Evolutionary conservation across 2,113 vertebrate species (phyloP).

Genomic region (Trichechus manatus): DNA sequence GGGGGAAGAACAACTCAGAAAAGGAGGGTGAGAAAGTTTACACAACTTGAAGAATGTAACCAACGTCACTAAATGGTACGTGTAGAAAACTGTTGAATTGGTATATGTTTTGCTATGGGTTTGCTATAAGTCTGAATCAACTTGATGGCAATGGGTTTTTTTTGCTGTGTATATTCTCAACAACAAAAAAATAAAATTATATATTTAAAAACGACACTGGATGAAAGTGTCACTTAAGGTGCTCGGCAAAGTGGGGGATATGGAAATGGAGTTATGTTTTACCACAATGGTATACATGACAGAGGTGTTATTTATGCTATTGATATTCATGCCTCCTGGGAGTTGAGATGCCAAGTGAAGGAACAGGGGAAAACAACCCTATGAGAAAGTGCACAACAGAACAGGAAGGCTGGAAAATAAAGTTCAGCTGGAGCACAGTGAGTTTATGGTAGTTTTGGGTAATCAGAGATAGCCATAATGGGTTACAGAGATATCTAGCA

Average conservation of each 20-base stretch:
- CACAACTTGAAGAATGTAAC: background rate
- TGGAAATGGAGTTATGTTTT: conserved; percentile 10
- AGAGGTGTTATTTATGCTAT: background rate
- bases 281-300: background rate
- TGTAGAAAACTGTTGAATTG: too few relatives aligned
- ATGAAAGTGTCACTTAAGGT: background rate
- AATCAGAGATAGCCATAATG: background rate
- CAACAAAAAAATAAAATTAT: too few relatives aligned
- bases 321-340: background rate
- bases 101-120: too few relatives aligned
- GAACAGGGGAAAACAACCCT: background rate
- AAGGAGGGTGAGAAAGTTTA: background rate
- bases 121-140: too few relatives aligned
- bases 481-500: background rate
- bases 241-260: background rate
- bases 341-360: background rate
- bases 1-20: background rate
- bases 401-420: background rate
- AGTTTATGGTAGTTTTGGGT: background rate
- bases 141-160: background rate
- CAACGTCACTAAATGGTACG: background rate
- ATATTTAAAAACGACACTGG: too few relatives aligned
- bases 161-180: too few relatives aligned
- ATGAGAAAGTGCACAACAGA: conserved; percentile 6
- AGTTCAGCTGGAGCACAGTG: background rate